phyloP scores from a whole-genome alignment of 2,113 vertebrate genomes.

The Edolisoma coerulescens region DNA sequence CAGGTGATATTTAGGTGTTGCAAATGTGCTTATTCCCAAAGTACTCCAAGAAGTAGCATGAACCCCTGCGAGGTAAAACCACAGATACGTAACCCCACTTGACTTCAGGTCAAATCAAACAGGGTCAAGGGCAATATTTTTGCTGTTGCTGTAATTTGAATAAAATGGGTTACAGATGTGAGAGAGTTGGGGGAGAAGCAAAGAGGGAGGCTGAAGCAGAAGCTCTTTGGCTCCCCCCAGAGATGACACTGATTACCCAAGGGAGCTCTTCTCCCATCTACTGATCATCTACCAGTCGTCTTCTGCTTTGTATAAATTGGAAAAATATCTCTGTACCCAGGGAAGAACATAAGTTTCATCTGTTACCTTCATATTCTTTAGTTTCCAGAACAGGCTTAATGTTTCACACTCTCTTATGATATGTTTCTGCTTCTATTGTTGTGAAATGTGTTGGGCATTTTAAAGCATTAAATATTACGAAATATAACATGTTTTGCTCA shows the following conservation, averaged over 20 bases:
- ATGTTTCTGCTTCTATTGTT: background rate
- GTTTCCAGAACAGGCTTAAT: background rate
- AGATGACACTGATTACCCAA: background rate
- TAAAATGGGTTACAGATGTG: background rate
- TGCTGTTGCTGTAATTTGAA: background rate
- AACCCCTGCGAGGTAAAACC: background rate
- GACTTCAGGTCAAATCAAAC: background rate
- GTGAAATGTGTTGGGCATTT: background rate
- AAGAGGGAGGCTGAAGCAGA: background rate
- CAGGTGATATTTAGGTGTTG: background rate
- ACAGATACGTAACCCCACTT: background rate
- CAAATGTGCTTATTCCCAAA: background rate
- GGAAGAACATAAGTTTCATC: background rate
- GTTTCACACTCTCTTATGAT: background rate
- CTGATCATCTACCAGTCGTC: background rate
- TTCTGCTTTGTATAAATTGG: background rate
- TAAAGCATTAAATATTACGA: background rate
- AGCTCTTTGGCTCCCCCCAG: background rate
- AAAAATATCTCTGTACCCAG: background rate
- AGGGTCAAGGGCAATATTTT: background rate
- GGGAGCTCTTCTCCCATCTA: background rate
- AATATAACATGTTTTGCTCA: background rate
- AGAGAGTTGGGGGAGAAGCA: background rate
- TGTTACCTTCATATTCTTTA: background rate
- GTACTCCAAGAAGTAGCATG: background rate